These are phyloP conservation scores for Poeciliopsis retropinna DNA, from an alignment of 2,113 vertebrate genomes.

Conservation along the genomic window DNA sequence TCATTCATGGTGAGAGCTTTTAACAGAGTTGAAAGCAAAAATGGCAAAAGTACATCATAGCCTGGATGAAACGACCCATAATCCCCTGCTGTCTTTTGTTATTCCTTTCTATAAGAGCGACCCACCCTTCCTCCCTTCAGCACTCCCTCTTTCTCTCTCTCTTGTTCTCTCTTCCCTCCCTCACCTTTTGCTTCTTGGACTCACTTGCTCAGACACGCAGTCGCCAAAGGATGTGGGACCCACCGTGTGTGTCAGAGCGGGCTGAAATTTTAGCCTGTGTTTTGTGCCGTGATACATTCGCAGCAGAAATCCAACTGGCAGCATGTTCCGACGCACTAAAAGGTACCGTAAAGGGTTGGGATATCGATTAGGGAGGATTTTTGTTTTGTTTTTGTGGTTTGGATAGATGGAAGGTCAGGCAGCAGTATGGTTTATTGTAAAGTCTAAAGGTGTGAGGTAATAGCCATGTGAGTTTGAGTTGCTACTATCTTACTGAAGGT, in stretches of 20 bases:
- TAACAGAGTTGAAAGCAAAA: conserved; percentile 34
- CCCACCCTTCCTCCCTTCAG: conserved; percentile 36
- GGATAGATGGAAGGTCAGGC: conserved; percentile 11
- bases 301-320: conserved; percentile 20
- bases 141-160: conserved; percentile 11
- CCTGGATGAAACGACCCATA: conserved; percentile 52
- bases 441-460: background rate
- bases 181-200: conserved; percentile 20
- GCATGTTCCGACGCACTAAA: conserved; percentile 71
- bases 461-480: background rate
- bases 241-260: conserved; percentile 17
- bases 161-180: background rate
- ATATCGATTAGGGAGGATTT: background rate
- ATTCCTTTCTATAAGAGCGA: conserved; percentile 43
- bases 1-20: conserved; percentile 51
- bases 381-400: conserved; percentile 17
- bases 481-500: background rate
- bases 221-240: conserved; percentile 31
- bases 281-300: conserved; percentile 31
- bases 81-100: conserved; percentile 54
- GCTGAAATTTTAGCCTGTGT: conserved; percentile 31
- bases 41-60: conserved; percentile 20
- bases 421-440: background rate
- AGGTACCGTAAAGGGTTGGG: conserved; percentile 43
- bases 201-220: conserved; percentile 42